These are phyloP conservation scores for Blennius ocellaris DNA, from an alignment of 2,113 vertebrate species.

Conservation along the genomic window DNA sequence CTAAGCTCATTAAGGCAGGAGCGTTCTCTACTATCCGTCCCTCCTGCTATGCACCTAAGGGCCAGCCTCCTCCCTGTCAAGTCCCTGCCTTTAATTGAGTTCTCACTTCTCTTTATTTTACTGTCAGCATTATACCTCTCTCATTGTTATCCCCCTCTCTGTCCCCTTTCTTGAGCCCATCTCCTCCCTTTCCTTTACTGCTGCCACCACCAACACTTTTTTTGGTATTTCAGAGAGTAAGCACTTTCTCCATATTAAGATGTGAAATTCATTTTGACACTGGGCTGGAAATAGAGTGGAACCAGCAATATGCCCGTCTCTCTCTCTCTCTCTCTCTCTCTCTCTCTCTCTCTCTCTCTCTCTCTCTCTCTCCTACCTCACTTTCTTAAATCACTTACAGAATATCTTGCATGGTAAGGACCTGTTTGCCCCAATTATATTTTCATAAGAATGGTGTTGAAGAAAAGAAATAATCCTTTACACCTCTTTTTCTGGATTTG, in stretches of 20 bases:
- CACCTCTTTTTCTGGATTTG: conserved; percentile 41
- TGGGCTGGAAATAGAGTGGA: conserved; percentile 81
- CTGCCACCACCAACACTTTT: conserved; percentile 71
- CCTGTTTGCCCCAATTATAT: conserved; percentile 63
- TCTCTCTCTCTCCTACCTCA: conserved; percentile 35
- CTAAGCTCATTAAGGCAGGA: conserved; percentile 82
- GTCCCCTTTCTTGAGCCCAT: conserved; percentile 61
- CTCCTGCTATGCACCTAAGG: conserved; percentile 67
- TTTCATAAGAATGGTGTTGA: conserved; percentile 51
- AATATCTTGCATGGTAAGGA: conserved; percentile 61
- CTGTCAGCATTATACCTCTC: conserved; percentile 83
- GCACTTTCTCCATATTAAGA: conserved; percentile 92
- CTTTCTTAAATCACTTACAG: conserved; percentile 63
- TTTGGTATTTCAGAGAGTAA: conserved; percentile 88
- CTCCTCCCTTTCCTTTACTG: conserved; percentile 53
- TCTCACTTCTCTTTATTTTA: conserved; percentile 88
- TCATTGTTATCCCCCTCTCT: conserved; percentile 76
- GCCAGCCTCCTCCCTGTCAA: conserved; percentile 85
- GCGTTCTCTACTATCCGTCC: conserved; percentile 63
- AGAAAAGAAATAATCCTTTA: conserved; percentile 45
- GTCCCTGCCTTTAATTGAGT: conserved; percentile 91
- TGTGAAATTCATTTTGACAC: conserved; percentile 87
- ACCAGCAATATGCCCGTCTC: conserved; percentile 72
- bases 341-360: conserved; percentile 19
- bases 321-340: conserved; percentile 36